Conservation (phyloP, 2,113 vertebrate genomes). For the Micronycteris hirsuta region DNA sequence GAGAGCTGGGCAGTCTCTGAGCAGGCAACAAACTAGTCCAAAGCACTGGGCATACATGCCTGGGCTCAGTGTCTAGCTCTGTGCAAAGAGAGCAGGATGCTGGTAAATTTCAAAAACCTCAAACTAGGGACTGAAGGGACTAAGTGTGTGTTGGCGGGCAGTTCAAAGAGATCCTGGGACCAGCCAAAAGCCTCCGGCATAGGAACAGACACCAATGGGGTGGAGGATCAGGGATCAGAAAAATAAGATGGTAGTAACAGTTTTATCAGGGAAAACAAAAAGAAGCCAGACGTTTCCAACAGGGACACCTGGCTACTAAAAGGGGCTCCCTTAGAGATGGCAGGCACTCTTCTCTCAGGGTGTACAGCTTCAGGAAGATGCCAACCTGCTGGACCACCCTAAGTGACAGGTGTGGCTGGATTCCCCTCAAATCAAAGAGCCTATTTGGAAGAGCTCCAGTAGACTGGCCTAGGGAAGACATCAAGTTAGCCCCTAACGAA, state of each 20-base stretch:
- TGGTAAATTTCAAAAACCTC: background rate
- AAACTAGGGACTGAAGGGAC: background rate
- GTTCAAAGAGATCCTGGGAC: background rate
- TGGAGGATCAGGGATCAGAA: background rate
- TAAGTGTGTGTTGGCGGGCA: background rate
- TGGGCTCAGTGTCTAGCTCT: background rate
- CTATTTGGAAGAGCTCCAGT: background rate
- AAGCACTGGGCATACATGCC: background rate
- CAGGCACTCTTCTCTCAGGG: background rate
- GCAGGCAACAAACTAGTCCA: background rate
- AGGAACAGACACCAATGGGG: background rate
- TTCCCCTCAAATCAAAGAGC: background rate
- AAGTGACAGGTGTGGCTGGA: background rate
- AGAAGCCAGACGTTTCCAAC: background rate
- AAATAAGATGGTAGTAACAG: background rate
- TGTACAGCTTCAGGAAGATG: background rate
- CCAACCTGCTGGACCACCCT: background rate
- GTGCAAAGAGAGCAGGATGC: background rate
- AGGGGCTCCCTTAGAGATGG: background rate
- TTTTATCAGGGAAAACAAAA: background rate
- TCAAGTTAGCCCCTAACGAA: background rate
- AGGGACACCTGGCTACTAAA: background rate
- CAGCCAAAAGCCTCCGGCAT: background rate
- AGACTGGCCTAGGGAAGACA: background rate
- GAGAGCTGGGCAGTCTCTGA: background rate